These are phyloP conservation scores for Alca torda DNA, from an alignment of 2,797 vertebrate species.

Conservation along the genomic window DNA sequence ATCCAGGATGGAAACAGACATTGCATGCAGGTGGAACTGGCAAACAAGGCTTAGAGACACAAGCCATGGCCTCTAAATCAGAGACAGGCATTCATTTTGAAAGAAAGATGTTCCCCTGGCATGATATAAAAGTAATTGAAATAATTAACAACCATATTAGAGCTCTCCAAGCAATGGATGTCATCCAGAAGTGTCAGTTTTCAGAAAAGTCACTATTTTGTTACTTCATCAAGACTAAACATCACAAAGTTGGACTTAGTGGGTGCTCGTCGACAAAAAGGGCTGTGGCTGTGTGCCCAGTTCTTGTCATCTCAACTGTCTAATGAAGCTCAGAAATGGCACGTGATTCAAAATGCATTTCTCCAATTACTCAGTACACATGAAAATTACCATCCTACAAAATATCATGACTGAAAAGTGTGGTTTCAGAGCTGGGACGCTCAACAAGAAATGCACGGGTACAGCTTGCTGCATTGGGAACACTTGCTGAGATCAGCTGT, in stretches of 20 bases:
- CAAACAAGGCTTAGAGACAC: neutral
- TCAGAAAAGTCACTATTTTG: neutral
- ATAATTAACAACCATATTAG: neutral
- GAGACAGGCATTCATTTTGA: neutral
- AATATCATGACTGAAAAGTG: neutral
- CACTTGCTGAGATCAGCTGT: neutral
- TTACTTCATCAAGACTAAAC: neutral
- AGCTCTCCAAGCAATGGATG: neutral
- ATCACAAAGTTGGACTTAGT: neutral
- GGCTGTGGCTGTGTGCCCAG: neutral
- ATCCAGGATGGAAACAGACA: neutral
- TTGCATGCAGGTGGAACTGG: neutral
- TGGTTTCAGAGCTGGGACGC: neutral
- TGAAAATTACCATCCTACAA: neutral
- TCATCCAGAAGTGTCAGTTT: neutral
- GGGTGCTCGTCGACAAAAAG: accelerated
- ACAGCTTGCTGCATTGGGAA: neutral
- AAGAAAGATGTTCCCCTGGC: neutral
- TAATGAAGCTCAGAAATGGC: neutral
- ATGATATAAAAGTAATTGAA: neutral
- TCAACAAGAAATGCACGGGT: neutral
- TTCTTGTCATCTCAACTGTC: neutral
- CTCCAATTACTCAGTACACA: neutral
- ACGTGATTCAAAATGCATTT: neutral
- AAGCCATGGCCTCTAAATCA: neutral